Percentiles rank a stretch among this genome's conserved stretches.
Evolutionary conservation across 2,888 invertebrate genomes (phyloP).

Genomic region (Eucera pruinosa): DNA sequence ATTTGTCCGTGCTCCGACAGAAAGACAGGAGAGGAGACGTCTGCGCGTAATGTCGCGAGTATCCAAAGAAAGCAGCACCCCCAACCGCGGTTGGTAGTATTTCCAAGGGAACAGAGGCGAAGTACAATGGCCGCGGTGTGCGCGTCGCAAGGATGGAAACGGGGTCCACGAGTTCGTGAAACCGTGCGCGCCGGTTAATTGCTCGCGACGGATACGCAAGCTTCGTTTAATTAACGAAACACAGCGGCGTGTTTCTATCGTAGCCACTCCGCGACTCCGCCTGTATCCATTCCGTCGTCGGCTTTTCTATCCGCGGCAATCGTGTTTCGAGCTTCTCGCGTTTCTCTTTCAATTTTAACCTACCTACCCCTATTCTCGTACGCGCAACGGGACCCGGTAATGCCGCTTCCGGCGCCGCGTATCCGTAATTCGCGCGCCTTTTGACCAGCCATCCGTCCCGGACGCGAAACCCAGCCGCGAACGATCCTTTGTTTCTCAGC

Average conservation of each 20-base stretch:
- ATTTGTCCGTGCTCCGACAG: background rate
- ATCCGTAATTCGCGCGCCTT: constrained; percentile 55
- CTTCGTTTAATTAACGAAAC: constrained; percentile 82
- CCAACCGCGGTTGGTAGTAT: background rate
- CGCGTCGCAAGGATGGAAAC: too few species aligned
- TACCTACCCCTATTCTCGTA: too few species aligned
- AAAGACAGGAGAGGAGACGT: constrained; percentile 3
- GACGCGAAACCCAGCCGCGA: constrained; percentile 41
- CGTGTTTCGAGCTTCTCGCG: constrained; percentile 9
- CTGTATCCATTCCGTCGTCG: constrained; percentile 6
- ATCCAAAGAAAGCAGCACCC: constrained; percentile 1
- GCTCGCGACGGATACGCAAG: constrained; percentile 75
- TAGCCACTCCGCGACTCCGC: background rate
- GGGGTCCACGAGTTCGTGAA: constrained; percentile 3
- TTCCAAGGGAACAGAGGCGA: background rate
- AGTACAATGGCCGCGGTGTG: background rate
- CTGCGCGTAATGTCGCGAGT: background rate
- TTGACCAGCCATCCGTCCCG: constrained; percentile 56
- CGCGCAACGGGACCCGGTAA: constrained; percentile 44
- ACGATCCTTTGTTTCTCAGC: constrained; percentile 47
- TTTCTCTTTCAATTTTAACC: background rate
- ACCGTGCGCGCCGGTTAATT: constrained; percentile 69
- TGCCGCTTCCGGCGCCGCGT: constrained; percentile 46
- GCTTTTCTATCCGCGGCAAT: too few species aligned
- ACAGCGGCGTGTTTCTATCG: constrained; percentile 33